Evolutionary conservation across 2,113 vertebrate species (phyloP), one percentile per base, ranked within the genome.

Genomic region (Eonycteris spelaea): DNA sequence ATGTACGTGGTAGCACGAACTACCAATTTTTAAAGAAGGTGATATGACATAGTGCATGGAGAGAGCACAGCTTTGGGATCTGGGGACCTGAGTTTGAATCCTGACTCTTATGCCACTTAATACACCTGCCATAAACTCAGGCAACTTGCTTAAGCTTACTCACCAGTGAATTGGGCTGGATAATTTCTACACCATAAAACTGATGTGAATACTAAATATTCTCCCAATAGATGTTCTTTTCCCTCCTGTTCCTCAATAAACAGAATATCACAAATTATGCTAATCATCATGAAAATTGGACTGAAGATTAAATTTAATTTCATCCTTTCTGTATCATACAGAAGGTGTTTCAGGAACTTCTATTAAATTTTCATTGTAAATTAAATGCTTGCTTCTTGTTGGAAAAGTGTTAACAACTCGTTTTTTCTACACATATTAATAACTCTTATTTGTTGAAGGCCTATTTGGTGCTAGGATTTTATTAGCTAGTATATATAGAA

Each of bases 281-380:
- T 51, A 51, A 51, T 55, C 84, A 53, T 43, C 15, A 35, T 35
- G 75, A 61, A 87, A 95, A 87, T 65, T 80, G 9, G n/a, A 28
- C 35, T 63, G 51, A 90, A 61, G 12, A 83, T 89, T 71, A 21
- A 68, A 28, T 73, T 73, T 86, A n/a, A 91, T 83, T 78, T 53
- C 40, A n/a, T 84, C 35, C 13, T 89, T 73, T 78, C 79, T 86
- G 5, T 21, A 86, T 65, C 68, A 84, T 67, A 6, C 4, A 59
- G 48, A 96, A 91, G 30, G 33, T 18, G 95, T 85, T 90, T 80
- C 33, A 67, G 61, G 33, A 92, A 93, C 48, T 85, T 94, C 55
- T 55, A 57, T 55, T 89, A 95, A 80, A 68, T 87, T 73, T 45
- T 88, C 74, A 57, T 26, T 78, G 3, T 86, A 86, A 93, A 75